Evolutionary conservation across 2,888 invertebrate genomes (phyloP).

Genomic region (Petrolisthes manimaculis): DNA sequence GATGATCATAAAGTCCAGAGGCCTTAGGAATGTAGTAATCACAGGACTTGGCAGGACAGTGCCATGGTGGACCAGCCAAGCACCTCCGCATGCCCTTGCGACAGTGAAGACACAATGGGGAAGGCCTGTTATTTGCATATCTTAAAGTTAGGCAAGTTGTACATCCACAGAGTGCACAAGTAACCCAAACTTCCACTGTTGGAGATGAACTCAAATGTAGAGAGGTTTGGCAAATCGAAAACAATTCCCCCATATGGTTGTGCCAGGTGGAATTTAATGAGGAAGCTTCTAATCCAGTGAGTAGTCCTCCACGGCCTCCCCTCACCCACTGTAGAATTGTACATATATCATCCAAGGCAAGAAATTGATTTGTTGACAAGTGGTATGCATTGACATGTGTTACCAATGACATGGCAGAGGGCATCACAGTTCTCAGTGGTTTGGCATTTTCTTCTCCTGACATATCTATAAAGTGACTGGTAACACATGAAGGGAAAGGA

Average conservation of each 20-base stretch:
- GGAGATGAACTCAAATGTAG: slow-evolving; percentile 32
- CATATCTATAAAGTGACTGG: neutral
- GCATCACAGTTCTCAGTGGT: slow-evolving; percentile 28
- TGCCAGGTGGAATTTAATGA: slow-evolving; percentile 34
- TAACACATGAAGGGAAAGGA: slow-evolving; percentile 57
- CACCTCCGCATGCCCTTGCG: slow-evolving; percentile 29
- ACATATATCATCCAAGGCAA: slow-evolving; percentile 36
- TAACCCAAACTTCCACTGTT: slow-evolving; percentile 34
- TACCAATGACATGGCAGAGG: slow-evolving; percentile 27
- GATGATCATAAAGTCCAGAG: slow-evolving; percentile 35
- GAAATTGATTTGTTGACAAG: slow-evolving; percentile 23
- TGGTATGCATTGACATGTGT: slow-evolving; percentile 47
- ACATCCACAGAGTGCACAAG: slow-evolving; percentile 50
- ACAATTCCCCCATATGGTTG: slow-evolving; percentile 43
- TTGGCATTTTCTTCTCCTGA: slow-evolving; percentile 10
- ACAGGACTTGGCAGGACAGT: slow-evolving; percentile 40
- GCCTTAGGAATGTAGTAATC: slow-evolving; percentile 12
- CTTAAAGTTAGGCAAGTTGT: slow-evolving; percentile 38
- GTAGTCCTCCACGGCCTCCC: slow-evolving; percentile 43
- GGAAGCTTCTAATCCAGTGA: slow-evolving; percentile 35
- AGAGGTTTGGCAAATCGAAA: slow-evolving; percentile 22
- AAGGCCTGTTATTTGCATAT: slow-evolving; percentile 29
- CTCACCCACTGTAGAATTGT: slow-evolving; percentile 44
- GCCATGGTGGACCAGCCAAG: slow-evolving; percentile 44
- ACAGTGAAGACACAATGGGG: slow-evolving; percentile 46